These are phyloP conservation scores for Channallabes apus DNA, from an alignment of 2,797 vertebrate species.

Conservation along the genomic window DNA sequence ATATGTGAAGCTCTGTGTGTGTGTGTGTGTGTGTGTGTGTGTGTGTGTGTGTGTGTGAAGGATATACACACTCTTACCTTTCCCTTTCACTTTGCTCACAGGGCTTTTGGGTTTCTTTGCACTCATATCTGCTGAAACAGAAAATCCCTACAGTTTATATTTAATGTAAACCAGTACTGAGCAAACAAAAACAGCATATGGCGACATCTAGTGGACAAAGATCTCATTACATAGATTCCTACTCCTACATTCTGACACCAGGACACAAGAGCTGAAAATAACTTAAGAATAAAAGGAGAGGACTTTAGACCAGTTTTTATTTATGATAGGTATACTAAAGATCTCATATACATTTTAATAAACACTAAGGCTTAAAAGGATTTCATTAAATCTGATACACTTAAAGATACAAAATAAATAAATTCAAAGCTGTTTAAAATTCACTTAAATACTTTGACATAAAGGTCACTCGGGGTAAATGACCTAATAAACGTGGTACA, in stretches of 20 bases:
- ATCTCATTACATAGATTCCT: not conserved
- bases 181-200: not conserved
- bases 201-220: conserved; percentile 64
- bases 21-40: not conserved
- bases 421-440: too few species aligned
- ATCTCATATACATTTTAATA: too few species aligned
- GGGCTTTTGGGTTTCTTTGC: conserved; percentile 58
- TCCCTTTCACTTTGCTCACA: conserved; percentile 53
- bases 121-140: conserved; percentile 60
- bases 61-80: conserved; percentile 55
- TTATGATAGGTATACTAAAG: too few species aligned
- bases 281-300: not conserved
- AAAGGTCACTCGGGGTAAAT: not conserved
- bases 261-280: not conserved
- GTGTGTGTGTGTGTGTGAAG: too few species aligned
- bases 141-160: not conserved
- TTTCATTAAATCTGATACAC: too few species aligned
- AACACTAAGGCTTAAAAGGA: too few species aligned
- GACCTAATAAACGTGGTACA: not conserved
- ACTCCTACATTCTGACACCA: not conserved
- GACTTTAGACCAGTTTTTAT: not conserved
- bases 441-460: not conserved
- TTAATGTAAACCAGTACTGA: not conserved
- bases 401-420: too few species aligned
- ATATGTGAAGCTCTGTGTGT: not conserved